These are phyloP conservation scores for Perodicticus potto DNA, from an alignment of 2,797 vertebrate species.

Conservation along the genomic window DNA sequence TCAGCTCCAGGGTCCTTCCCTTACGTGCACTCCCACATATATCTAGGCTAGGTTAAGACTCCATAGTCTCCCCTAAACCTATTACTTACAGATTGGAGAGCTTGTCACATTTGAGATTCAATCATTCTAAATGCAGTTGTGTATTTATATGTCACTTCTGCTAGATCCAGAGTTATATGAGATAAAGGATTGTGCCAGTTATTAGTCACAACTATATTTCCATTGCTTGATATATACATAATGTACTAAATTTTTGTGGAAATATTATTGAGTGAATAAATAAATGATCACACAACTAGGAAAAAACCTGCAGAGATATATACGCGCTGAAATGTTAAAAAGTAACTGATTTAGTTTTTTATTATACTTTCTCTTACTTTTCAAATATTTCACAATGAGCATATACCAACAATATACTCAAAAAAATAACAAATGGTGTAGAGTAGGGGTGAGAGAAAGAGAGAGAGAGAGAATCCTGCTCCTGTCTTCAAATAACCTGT, in stretches of 20 bases:
- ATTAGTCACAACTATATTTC: not conserved
- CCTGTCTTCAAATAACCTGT: not conserved
- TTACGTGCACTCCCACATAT: not conserved
- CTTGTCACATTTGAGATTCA: slow-evolving; percentile 22
- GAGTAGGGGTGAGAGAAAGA: not conserved
- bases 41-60: not conserved
- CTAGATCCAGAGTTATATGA: not conserved
- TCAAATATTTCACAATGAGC: slow-evolving; percentile 9
- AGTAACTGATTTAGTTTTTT: slow-evolving; percentile 25
- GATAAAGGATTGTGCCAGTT: not conserved
- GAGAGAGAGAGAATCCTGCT: not conserved
- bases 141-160: not conserved
- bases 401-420: not conserved
- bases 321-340: not conserved
- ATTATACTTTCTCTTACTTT: not conserved
- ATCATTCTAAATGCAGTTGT: not conserved
- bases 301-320: not conserved
- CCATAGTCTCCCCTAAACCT: not conserved
- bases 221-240: not conserved
- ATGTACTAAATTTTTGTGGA: not conserved
- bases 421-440: slow-evolving; percentile 4
- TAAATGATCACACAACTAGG: not conserved
- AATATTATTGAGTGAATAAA: slow-evolving; percentile 26
- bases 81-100: not conserved
- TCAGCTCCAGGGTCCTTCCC: not conserved